A percentile compares a stretch with the other conserved stretches of the same genome.
phyloP scores from a whole-genome alignment of 2,888 invertebrate species.

The Taenaris catops region DNA sequence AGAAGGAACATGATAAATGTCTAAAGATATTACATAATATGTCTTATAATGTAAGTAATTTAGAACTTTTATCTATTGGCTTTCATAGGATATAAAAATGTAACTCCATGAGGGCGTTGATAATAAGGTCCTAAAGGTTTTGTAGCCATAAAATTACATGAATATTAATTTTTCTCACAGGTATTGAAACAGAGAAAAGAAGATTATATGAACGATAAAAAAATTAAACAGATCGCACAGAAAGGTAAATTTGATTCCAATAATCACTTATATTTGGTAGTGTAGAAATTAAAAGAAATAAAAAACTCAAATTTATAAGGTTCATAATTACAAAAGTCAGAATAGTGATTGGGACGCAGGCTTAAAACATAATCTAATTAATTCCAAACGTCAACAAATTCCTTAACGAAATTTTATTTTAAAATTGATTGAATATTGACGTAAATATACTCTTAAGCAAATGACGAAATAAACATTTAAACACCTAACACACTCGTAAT shows the following conservation, averaged over 20 bases:
- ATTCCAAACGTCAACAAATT: not conserved
- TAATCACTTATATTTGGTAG: not conserved
- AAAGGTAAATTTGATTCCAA: not conserved
- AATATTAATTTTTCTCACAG: not conserved
- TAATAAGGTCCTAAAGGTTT: not conserved
- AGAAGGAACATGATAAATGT: conserved; percentile 46
- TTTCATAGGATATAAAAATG: not conserved
- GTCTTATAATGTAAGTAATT: conserved; percentile 43
- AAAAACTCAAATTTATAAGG: too few relatives aligned
- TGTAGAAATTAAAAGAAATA: too few relatives aligned
- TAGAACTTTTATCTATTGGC: not conserved
- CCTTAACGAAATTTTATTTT: not conserved
- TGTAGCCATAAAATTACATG: not conserved
- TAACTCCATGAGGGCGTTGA: not conserved
- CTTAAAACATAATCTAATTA: too few relatives aligned
- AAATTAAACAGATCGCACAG: not conserved
- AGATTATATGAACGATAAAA: not conserved
- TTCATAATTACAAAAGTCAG: not conserved
- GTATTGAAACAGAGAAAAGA: not conserved
- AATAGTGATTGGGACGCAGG: not conserved
- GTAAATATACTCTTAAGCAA: not conserved
- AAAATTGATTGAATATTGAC: too few relatives aligned
- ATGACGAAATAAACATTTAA: not conserved
- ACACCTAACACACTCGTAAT: too few relatives aligned
- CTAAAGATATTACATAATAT: conserved; percentile 50